Base-by-base conservation (phyloP, 2,797 vertebrate genomes). In the Setipinna tenuifilis region DNA sequence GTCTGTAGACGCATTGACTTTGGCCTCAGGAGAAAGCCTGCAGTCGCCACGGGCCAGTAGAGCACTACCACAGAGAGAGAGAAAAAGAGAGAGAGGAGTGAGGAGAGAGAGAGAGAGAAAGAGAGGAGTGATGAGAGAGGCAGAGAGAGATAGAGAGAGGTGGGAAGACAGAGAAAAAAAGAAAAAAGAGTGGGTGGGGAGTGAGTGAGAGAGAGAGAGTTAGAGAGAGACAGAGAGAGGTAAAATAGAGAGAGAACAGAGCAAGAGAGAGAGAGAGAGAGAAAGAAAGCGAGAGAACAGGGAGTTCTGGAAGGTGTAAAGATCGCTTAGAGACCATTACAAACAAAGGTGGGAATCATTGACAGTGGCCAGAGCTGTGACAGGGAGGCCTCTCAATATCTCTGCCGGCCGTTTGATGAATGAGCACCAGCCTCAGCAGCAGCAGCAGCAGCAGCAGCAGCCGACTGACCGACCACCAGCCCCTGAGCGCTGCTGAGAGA, bases 311-410 rank as follows among this genome's bases (percentile, higher is more conserved):
- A 44, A 86, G 81, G 81, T 83, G 82, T 85, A 89, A 87, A 88
- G 88, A 87, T 88, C 86, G 81, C 82, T 88, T 80, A 85, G 58
- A 89, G 88, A 90, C 91, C 88, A 89, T 89, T 88, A 83, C 86
- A 87, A 92, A 87, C 88, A 89, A 85, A 90, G 86, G 88, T 88
- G 86, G 87, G 87, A 88, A 87, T 89, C 86, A 88, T 90, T 90
- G 88, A 89, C 88, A 87, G 86, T 81, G 44, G 59, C 82, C 80
- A 17, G 82, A 82, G 87, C 87, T 87, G 82, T 86, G 88, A 90
- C 86, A 85, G 83, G 57, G 84, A 83, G 85, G 59, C 84, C 87
- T 90, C 87, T 90, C 88, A 90, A 90, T 90, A 90, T 87, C 87
- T 87, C 85, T 59, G 68, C 83, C 50, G 88, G 86, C 80, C 25